Conservation (phyloP, 2,113 vertebrate genomes). For the Ptyas mucosa region DNA sequence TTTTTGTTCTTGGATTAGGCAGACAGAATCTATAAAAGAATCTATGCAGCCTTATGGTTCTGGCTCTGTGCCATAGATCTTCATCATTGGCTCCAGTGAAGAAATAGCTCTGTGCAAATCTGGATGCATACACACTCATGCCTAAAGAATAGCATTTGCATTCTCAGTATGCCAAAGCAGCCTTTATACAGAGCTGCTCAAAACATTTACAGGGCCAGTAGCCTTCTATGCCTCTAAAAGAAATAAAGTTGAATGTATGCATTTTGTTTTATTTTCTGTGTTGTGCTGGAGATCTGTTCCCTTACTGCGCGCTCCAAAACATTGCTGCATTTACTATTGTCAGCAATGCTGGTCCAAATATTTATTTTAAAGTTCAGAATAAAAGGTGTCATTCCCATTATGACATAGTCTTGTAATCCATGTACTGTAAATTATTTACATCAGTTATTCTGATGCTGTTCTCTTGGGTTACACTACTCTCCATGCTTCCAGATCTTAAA, state of each 20-base stretch:
- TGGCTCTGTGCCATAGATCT: not conserved
- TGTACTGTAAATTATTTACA: not conserved
- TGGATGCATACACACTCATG: too few species aligned
- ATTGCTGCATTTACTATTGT: not conserved
- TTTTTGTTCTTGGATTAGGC: not conserved
- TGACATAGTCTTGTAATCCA: not conserved
- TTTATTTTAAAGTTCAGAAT: not conserved
- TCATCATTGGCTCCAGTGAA: not conserved
- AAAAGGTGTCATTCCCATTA: not conserved
- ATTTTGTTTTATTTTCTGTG: not conserved
- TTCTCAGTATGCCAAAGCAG: not conserved
- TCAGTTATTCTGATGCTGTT: not conserved
- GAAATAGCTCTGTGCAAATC: not conserved
- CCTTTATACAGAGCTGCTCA: not conserved
- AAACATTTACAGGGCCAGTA: not conserved
- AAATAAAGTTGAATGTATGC: not conserved
- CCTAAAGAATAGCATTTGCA: not conserved
- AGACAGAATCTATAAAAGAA: not conserved
- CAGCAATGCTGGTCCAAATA: not conserved
- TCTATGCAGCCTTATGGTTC: not conserved
- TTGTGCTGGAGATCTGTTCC: not conserved
- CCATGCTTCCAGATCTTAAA: not conserved
- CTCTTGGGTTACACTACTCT: not conserved
- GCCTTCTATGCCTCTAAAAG: not conserved
- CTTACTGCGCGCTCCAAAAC: not conserved